Conservation (phyloP, 2,113 vertebrate species). For the Nycticryphes semicollaris region DNA sequence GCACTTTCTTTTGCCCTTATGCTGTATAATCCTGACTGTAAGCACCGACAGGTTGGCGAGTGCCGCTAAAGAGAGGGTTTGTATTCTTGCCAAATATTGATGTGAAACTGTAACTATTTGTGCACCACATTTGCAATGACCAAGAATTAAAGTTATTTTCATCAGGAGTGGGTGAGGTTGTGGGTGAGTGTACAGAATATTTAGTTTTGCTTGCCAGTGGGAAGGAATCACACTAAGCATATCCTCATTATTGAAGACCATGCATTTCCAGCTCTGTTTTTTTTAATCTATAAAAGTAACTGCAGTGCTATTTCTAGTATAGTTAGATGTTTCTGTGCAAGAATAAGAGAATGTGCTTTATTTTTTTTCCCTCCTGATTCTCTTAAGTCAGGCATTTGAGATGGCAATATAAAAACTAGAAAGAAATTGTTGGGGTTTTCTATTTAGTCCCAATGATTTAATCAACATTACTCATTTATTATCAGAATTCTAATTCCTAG, state of each 20-base stretch:
- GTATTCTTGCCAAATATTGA: background rate
- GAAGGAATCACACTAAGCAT: background rate
- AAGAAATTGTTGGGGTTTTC: background rate
- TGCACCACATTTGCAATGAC: background rate
- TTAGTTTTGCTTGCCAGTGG: background rate
- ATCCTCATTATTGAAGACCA: background rate
- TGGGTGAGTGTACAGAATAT: background rate
- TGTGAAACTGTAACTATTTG: background rate
- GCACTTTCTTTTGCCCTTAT: background rate
- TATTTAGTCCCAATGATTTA: background rate
- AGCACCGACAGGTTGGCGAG: background rate
- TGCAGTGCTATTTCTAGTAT: background rate
- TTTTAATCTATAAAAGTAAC: background rate
- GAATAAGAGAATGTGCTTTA: background rate
- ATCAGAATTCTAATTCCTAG: background rate
- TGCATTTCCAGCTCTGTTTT: background rate
- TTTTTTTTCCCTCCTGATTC: background rate
- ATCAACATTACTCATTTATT: background rate
- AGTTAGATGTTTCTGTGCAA: background rate
- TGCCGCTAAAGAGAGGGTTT: background rate
- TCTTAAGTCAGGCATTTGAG: background rate
- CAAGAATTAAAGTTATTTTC: slow-evolving; percentile 34
- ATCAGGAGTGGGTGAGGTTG: background rate
- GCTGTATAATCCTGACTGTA: background rate
- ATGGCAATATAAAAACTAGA: background rate